phyloP scores from a whole-genome alignment of 1,140 invertebrate genomes.

The Ostrea denselamellosa region DNA sequence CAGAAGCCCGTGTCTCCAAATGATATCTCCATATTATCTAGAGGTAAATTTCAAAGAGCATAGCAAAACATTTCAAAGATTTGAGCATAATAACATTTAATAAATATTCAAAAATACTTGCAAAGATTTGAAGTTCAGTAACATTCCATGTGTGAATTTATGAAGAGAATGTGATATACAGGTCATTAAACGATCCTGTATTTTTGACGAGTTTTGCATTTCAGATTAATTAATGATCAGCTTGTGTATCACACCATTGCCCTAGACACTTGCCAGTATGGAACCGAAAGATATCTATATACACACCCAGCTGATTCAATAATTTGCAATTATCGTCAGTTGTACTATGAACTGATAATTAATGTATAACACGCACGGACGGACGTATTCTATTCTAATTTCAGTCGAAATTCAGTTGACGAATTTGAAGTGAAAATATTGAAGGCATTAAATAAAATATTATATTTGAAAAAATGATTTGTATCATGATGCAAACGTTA shows the following conservation, averaged over 20 bases:
- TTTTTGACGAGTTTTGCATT: not conserved
- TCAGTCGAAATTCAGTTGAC: not conserved
- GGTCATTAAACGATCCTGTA: too few species aligned
- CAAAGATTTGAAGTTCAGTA: too few species aligned
- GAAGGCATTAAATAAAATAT: not conserved
- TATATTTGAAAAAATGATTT: not conserved
- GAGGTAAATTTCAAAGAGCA: not conserved
- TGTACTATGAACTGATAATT: slow-evolving; percentile 19
- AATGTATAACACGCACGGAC: not conserved
- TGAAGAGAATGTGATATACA: too few species aligned
- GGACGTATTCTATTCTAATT: not conserved
- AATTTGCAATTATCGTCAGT: not conserved
- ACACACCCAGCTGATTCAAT: not conserved
- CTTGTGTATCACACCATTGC: not conserved
- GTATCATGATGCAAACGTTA: too few species aligned
- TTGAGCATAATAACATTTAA: not conserved
- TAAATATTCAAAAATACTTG: too few species aligned
- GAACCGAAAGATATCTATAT: not conserved
- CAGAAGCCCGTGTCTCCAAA: slow-evolving; percentile 2
- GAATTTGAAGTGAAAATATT: not conserved
- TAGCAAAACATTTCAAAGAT: not conserved
- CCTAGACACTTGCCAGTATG: not conserved
- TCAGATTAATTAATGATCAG: not conserved
- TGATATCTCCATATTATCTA: not conserved
- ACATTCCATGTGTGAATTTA: too few species aligned